These are phyloP conservation scores for crab-eating macaque (Macaca fascicularis) DNA, from an alignment of 2,113 vertebrate genomes.

Conservation along the genomic window T2T-MFA8v1.1 NC_088384.1:4033001-4033500, in stretches of 20 bases:
- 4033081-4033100: neutral
- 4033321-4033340: neutral
- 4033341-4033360: neutral
- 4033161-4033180: slow-evolving; percentile 13
- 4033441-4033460: too few relatives aligned
- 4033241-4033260: neutral
- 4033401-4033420: accelerated
- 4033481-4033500: too few relatives aligned
- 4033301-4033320: neutral
- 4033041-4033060: neutral
- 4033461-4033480: too few relatives aligned
- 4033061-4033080: neutral
- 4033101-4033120: neutral
- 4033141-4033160: neutral
- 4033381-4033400: neutral
- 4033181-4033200: neutral
- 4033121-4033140: neutral
- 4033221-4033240: neutral
- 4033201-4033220: neutral
- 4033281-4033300: neutral
- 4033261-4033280: neutral
- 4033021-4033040: neutral
- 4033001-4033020: neutral
- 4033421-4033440: neutral
- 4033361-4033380: neutral